Evolutionary conservation across 2,797 vertebrate genomes (phyloP).

Genomic region (Syngnathus acus): DNA sequence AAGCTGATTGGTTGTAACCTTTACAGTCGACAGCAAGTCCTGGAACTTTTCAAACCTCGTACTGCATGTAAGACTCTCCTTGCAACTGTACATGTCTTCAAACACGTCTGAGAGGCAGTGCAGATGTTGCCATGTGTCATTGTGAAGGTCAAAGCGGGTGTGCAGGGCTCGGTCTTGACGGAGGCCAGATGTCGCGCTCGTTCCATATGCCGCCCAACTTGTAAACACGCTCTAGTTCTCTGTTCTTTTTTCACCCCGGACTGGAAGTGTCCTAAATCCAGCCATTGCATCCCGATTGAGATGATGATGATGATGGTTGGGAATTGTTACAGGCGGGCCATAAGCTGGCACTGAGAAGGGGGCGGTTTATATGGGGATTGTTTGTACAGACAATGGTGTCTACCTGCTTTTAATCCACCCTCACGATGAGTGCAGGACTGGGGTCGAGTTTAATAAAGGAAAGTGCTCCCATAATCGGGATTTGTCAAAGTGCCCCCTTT

Average conservation of each 20-base stretch:
- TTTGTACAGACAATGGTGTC: conserved; percentile 73
- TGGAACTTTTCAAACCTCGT: background rate
- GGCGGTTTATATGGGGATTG: conserved; percentile 65
- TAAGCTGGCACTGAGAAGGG: conserved; percentile 51
- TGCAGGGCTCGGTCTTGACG: conserved; percentile 32
- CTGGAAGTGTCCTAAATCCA: conserved; percentile 72
- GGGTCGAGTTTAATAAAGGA: conserved; percentile 76
- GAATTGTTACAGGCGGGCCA: conserved; percentile 57
- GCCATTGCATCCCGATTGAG: conserved; percentile 55
- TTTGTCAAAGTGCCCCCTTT: conserved; percentile 77
- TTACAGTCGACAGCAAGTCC: background rate
- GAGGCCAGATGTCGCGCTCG: conserved; percentile 61
- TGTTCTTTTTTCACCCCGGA: conserved; percentile 19
- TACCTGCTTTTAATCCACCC: conserved; percentile 73
- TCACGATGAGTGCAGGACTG: conserved; percentile 62
- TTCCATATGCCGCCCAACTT: conserved; percentile 58
- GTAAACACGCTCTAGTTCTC: conserved; percentile 59
- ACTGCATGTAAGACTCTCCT: background rate
- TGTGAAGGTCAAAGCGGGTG: conserved; percentile 46
- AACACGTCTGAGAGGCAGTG: conserved; percentile 7
- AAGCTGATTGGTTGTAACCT: background rate
- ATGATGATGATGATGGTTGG: conserved; percentile 63
- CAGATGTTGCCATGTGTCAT: conserved; percentile 48
- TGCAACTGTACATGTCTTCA: background rate
- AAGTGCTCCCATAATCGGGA: conserved; percentile 79